Percentiles rank a stretch among this genome's conserved stretches.
phyloP scores from a whole-genome alignment of 2,113 vertebrate genomes.

The Hystrix cristata region DNA sequence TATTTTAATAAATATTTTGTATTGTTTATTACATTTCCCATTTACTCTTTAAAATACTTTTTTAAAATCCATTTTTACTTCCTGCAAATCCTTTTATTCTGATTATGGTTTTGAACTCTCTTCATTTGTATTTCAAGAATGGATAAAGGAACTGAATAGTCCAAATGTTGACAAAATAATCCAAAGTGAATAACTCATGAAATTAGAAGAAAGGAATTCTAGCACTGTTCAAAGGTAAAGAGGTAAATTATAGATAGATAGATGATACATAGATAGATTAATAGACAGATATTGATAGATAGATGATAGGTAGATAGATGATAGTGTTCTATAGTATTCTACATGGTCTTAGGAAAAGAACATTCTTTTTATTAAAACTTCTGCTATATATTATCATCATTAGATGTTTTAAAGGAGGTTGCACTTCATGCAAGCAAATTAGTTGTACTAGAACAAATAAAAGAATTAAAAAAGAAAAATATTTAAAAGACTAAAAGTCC shows the following conservation, averaged over 20 bases:
- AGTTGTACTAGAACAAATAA: background rate
- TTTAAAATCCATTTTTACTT: background rate
- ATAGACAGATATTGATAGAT: too few relatives aligned
- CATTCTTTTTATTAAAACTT: background rate
- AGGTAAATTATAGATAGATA: background rate
- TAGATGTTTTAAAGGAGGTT: background rate
- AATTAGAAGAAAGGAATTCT: background rate
- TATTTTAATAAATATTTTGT: background rate
- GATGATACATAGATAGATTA: too few relatives aligned
- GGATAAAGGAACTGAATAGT: background rate
- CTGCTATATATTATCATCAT: background rate
- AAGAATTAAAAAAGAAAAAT: background rate
- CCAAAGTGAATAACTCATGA: background rate
- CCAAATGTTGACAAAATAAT: background rate
- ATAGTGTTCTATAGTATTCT: too few relatives aligned
- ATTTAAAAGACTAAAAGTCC: background rate
- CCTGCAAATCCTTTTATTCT: background rate
- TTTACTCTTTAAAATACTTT: background rate
- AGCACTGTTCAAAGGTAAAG: background rate
- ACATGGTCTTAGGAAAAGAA: background rate
- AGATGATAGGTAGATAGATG: too few relatives aligned
- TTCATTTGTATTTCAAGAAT: background rate
- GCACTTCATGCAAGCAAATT: background rate
- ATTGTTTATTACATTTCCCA: background rate
- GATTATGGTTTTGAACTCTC: background rate